phyloP scores from a whole-genome alignment of 2,113 vertebrate species.

The Acanthisitta chloris region DNA sequence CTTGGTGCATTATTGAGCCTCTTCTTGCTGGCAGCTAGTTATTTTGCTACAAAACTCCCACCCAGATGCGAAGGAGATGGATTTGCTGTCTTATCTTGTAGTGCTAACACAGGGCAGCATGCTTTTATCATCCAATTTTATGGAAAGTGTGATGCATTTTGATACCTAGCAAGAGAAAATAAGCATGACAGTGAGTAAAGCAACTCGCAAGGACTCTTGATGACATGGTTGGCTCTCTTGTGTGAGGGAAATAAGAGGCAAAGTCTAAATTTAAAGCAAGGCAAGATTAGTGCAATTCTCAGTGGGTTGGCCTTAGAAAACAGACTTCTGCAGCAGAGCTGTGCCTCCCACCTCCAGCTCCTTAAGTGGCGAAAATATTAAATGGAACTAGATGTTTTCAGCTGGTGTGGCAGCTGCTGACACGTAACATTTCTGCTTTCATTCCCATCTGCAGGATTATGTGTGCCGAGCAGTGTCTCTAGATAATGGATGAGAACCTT shows the following conservation, averaged over 20 bases:
- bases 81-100: not conserved
- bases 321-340: not conserved
- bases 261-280: not conserved
- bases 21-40: not conserved
- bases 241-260: not conserved
- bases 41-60: not conserved
- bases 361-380: not conserved
- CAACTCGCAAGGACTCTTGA: not conserved
- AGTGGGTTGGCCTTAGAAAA: not conserved
- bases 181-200: not conserved
- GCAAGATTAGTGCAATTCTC: not conserved
- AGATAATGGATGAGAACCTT: not conserved
- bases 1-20: not conserved
- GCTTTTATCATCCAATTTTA: not conserved
- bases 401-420: not conserved
- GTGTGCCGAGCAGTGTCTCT: not conserved
- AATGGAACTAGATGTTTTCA: slow-evolving; percentile 7
- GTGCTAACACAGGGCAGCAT: not conserved
- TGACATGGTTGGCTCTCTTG: not conserved
- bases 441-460: not conserved
- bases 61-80: not conserved
- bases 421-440: not conserved
- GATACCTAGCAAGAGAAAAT: not conserved
- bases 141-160: not conserved
- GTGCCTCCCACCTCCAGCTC: not conserved